Base-by-base conservation (phyloP, 2,113 vertebrate genomes). In the Mobula hypostoma region DNA sequence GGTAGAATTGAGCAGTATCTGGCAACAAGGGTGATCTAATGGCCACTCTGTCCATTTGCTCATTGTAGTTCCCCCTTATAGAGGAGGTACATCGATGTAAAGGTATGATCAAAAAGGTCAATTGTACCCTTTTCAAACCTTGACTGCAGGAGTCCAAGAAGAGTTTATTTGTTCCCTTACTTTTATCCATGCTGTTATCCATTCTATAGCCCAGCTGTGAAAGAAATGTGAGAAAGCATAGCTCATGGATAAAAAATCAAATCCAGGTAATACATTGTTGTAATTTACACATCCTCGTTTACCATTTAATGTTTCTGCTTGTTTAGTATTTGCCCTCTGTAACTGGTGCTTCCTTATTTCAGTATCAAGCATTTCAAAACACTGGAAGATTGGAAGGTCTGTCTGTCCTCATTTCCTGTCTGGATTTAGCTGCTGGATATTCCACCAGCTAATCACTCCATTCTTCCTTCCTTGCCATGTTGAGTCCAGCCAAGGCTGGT, bases 391-490 rank as follows among this genome's bases (percentile, higher is more conserved):
- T 63, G 85, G 29, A 88, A n/a, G 27, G 5, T 66, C 58, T 88
- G 85, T 66, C 58, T 88, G 56, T 88, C 5, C 29, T 63, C 63
- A 29, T 63, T 88, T 88, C 85, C 85, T 88, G 85, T 88, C 85
- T 88, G 58, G 48, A 61, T 88, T 27, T 63, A 63, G 58, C 85
- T 88, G 58, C 27, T 88, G 27, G 85, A 88, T 88, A 66, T 88
- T 88, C 82, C 58, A 21, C 48, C 17, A 24, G 82, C 48, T 85
- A 85, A 85, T 85, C 85, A 88, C 58, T 88, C 4, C 58, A 66
- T 61, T 11, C 3, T 58, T 61, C 83, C 58, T 29, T 87, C 48
- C 24, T 87, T 70, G 17, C 17, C 68, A 70, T 70, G 2, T 11
- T 70, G 17, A 70, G 48, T 48, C 48, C 48, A 48, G 48, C 48